phyloP scores from a whole-genome alignment of 1,140 invertebrate species.

The Rhagoletis zephyria region DNA sequence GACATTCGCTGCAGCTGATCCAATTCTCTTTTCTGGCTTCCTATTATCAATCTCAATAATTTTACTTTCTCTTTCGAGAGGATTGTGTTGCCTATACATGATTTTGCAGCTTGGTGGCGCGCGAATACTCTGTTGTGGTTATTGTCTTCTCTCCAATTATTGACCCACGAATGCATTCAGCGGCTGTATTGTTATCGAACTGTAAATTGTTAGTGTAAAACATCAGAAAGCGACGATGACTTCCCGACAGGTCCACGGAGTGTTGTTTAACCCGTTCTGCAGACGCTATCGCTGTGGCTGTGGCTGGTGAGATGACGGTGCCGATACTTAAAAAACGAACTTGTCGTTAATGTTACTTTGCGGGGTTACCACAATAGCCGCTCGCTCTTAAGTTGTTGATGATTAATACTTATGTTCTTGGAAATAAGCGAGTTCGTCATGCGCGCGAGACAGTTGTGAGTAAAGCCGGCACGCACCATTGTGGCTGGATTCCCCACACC shows the following conservation, averaged over 20 bases:
- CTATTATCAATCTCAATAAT: not conserved
- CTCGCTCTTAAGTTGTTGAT: not conserved
- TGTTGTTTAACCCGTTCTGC: conserved; percentile 40
- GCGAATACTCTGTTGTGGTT: conserved; percentile 7
- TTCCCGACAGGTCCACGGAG: not conserved
- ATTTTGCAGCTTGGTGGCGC: not conserved
- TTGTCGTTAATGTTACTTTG: not conserved
- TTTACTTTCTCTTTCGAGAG: conserved; percentile 2
- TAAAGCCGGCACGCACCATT: conserved; percentile 34
- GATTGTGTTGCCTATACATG: too few species aligned
- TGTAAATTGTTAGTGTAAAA: not conserved
- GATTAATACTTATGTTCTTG: conserved; percentile 49
- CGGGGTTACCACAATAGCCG: not conserved
- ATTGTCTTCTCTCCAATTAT: not conserved
- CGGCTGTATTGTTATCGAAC: not conserved
- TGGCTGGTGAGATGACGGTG: too few species aligned
- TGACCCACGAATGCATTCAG: not conserved
- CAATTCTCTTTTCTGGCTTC: not conserved
- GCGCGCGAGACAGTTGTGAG: not conserved
- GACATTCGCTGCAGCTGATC: not conserved
- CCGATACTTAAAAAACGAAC: not conserved
- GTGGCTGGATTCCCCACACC: not conserved
- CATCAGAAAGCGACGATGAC: not conserved
- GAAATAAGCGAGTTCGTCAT: conserved; percentile 51
- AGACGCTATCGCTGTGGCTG: not conserved